These are phyloP conservation scores for Galleria mellonella DNA, from an alignment of 1,140 invertebrate species.

Conservation along the genomic window DNA sequence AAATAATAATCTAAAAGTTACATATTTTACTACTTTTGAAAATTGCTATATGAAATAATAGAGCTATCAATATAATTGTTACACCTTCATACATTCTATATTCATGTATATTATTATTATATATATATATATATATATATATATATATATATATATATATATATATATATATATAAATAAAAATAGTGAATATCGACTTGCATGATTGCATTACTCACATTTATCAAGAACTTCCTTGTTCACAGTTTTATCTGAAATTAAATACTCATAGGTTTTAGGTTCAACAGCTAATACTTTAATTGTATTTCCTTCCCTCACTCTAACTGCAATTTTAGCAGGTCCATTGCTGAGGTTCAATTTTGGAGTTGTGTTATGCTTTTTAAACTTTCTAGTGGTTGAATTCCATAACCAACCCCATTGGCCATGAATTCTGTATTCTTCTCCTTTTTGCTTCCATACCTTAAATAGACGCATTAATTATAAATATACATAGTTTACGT, in stretches of 20 bases:
- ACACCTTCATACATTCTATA: too few relatives aligned
- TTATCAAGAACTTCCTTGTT: slow-evolving; percentile 64
- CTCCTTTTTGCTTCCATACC: slow-evolving; percentile 97
- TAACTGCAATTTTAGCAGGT: slow-evolving; percentile 86
- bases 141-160: not conserved
- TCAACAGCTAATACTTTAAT: slow-evolving; percentile 85
- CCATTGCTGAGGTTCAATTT: slow-evolving; percentile 78
- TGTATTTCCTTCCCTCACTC: slow-evolving; percentile 79
- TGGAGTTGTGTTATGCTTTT: slow-evolving; percentile 38
- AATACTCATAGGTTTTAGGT: slow-evolving; percentile 82
- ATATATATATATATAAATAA: not conserved
- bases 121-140: too few relatives aligned
- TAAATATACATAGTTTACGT: too few relatives aligned
- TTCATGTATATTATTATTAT: too few relatives aligned
- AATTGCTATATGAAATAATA: too few relatives aligned
- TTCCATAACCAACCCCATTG: slow-evolving; percentile 97
- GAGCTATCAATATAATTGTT: too few relatives aligned
- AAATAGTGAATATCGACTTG: too few relatives aligned
- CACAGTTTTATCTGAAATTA: slow-evolving; percentile 64
- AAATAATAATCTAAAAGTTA: not conserved
- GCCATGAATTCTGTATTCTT: slow-evolving; percentile 96
- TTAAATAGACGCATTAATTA: slow-evolving; percentile 24
- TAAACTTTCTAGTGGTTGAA: slow-evolving; percentile 78
- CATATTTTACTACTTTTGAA: too few relatives aligned
- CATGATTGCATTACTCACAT: slow-evolving; percentile 61